Evolutionary conservation across 2,888 invertebrate species (phyloP).

Genomic region (Diabrotica balteata): DNA sequence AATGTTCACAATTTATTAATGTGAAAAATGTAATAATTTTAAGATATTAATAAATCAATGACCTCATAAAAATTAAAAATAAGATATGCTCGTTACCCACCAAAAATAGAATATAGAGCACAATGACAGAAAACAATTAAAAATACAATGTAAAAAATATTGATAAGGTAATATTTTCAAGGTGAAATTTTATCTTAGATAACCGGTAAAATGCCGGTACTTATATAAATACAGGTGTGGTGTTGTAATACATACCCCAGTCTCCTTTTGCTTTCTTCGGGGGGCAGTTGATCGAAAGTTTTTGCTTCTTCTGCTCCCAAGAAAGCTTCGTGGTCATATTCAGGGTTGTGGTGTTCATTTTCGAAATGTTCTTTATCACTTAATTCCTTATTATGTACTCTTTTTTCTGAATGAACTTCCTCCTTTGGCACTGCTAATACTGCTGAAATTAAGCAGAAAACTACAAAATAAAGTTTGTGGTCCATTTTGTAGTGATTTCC

Average conservation of each 20-base stretch:
- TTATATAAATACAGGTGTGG: constrained; percentile 1
- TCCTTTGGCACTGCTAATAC: constrained; percentile 75
- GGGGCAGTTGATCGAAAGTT: constrained; percentile 90
- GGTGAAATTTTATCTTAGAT: constrained; percentile 7
- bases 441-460: constrained; percentile 34
- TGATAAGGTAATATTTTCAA: neutral
- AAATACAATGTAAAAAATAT: too few species aligned
- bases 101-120: too few species aligned
- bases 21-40: too few species aligned
- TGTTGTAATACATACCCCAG: constrained; percentile 67
- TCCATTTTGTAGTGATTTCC: constrained; percentile 16
- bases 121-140: too few species aligned
- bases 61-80: too few species aligned
- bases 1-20: too few species aligned
- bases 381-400: constrained; percentile 73
- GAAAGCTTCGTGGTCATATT: constrained; percentile 97
- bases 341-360: constrained; percentile 82
- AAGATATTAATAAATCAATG: too few species aligned
- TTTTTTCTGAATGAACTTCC: constrained; percentile 67
- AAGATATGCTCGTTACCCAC: too few species aligned
- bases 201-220: constrained; percentile 1
- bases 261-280: constrained; percentile 92
- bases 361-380: constrained; percentile 82
- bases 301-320: constrained; percentile 87
- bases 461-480: neutral